Conservation (phyloP, 2,113 vertebrate species). For the Centropus bengalensis region DNA sequence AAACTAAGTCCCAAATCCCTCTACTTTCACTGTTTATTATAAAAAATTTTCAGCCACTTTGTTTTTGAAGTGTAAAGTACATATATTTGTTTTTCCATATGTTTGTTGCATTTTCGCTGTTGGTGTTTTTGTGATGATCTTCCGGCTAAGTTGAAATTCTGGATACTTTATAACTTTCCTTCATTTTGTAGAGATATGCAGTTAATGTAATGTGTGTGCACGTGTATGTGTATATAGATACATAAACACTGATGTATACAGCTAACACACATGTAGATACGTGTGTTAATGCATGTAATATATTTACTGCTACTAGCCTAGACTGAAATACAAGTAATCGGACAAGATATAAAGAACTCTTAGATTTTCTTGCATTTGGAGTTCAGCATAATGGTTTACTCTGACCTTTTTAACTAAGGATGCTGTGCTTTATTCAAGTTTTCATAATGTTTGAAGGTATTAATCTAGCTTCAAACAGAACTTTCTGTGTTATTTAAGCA, state of each 20-base stretch:
- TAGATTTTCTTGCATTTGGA: neutral
- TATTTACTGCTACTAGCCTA: neutral
- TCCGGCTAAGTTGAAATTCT: neutral
- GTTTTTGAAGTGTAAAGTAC: neutral
- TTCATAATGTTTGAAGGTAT: neutral
- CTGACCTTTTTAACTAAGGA: neutral
- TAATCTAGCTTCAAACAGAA: neutral
- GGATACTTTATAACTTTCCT: neutral
- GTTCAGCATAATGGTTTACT: neutral
- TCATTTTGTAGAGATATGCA: neutral
- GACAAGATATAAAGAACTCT: neutral
- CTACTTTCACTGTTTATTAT: neutral
- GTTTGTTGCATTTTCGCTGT: neutral
- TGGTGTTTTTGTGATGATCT: neutral
- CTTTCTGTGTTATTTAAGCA: neutral
- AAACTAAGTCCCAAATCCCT: neutral
- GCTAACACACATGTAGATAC: neutral
- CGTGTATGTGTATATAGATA: neutral
- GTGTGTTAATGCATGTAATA: neutral
- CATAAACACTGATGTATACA: neutral
- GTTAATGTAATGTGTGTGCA: neutral
- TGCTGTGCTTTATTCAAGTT: neutral
- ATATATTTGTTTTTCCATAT: neutral
- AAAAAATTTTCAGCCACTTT: neutral
- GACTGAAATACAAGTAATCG: neutral